phyloP scores from a whole-genome alignment of 2,113 vertebrate species.

The Poeciliopsis turrubarensis region DNA sequence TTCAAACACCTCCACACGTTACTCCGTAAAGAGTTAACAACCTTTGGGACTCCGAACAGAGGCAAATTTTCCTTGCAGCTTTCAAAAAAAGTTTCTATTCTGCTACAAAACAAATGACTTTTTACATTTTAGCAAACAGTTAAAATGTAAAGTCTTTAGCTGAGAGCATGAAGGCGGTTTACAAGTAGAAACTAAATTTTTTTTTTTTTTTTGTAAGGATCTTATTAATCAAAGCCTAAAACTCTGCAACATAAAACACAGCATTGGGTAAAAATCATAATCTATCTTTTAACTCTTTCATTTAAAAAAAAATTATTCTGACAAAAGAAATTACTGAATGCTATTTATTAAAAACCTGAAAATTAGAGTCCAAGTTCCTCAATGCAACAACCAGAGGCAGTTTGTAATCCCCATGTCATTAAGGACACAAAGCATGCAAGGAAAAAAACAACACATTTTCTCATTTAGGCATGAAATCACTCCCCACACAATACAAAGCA shows the following conservation, averaged over 20 bases:
- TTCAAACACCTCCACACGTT: constrained; percentile 31
- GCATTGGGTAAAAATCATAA: constrained; percentile 10
- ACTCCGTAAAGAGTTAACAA: constrained; percentile 25
- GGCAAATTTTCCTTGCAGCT: constrained; percentile 30
- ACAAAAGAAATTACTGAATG: constrained; percentile 22
- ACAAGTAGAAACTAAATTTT: constrained; percentile 23
- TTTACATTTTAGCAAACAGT: constrained; percentile 29
- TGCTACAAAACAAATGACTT: constrained; percentile 20
- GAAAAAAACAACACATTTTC: not conserved
- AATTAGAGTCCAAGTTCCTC: constrained; percentile 42
- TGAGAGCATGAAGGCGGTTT: not conserved
- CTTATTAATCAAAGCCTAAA: constrained; percentile 30
- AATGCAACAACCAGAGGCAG: constrained; percentile 46
- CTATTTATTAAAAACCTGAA: constrained; percentile 30
- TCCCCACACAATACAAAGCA: constrained; percentile 67
- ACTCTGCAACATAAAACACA: not conserved
- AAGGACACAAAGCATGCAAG: constrained; percentile 57
- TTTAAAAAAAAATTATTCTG: constrained; percentile 14
- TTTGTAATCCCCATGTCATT: constrained; percentile 47
- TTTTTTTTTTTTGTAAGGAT: constrained; percentile 18
- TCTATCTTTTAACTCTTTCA: constrained; percentile 14
- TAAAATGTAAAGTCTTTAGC: not conserved
- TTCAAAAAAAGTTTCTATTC: constrained; percentile 23
- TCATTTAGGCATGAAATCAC: constrained; percentile 62
- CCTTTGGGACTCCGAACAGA: constrained; percentile 38